A percentile compares a stretch with the other conserved stretches of the same genome.
Conservation (phyloP, 2,797 vertebrate genomes). For the Lemur catta region DNA sequence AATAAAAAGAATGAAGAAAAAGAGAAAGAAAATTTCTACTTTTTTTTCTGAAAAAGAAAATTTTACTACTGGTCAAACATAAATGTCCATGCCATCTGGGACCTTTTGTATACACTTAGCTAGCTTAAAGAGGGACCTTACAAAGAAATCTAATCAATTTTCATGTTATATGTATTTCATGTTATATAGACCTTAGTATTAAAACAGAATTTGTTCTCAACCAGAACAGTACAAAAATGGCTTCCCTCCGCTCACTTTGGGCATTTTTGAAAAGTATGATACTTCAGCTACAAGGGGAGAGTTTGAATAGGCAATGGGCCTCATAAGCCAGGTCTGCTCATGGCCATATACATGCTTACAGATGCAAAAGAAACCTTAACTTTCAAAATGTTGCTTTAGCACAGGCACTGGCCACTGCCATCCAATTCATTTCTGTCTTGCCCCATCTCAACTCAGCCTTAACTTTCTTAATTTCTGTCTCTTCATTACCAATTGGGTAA, state of each 20-base stretch:
- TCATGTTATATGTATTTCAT: neutral
- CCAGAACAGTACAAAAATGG: neutral
- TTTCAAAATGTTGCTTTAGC: neutral
- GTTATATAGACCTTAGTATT: neutral
- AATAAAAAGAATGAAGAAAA: too few species aligned
- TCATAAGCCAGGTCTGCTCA: neutral
- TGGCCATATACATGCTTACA: neutral
- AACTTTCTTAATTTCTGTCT: neutral
- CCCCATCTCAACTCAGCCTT: neutral
- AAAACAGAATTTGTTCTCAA: neutral
- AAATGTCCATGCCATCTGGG: neutral
- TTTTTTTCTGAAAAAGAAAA: neutral
- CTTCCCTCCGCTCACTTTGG: neutral
- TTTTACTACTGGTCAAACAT: neutral
- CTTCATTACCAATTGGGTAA: neutral
- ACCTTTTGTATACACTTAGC: neutral
- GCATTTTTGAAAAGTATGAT: neutral
- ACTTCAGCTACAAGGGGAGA: neutral
- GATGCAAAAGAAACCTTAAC: neutral
- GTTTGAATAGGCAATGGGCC: neutral
- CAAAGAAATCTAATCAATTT: neutral
- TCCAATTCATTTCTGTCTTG: too few species aligned
- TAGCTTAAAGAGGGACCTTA: neutral
- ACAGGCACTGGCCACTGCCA: neutral
- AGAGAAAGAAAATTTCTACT: neutral